Evolutionary conservation across 2,888 invertebrate genomes (phyloP).

Genomic region (Noctua fimbriata): DNA sequence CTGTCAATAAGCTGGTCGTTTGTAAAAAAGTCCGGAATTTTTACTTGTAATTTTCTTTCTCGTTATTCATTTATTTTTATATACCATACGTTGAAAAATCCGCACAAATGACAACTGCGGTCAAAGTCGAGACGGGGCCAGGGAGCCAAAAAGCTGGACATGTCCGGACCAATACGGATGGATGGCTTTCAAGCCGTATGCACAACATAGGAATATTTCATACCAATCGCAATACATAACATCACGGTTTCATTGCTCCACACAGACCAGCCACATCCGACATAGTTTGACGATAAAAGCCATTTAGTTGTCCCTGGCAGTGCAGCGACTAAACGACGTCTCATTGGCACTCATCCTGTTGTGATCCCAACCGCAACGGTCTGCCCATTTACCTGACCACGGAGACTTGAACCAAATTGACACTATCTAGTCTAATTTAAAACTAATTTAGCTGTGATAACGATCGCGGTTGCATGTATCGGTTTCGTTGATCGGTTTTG

Average conservation of each 20-base stretch:
- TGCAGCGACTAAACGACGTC: slow-evolving; percentile 34
- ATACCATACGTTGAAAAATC: not conserved
- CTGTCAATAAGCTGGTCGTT: not conserved
- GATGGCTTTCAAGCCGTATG: not conserved
- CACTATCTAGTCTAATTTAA: slow-evolving; percentile 24
- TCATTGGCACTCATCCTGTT: slow-evolving; percentile 36
- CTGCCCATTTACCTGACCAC: slow-evolving; percentile 27
- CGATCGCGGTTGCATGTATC: slow-evolving; percentile 7
- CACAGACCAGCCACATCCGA: slow-evolving; percentile 9
- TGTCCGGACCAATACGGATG: not conserved
- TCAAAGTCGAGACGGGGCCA: not conserved
- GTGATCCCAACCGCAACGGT: slow-evolving; percentile 40
- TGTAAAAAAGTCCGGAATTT: not conserved
- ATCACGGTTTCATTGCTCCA: slow-evolving; percentile 5
- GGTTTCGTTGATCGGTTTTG: not conserved
- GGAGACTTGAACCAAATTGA: slow-evolving; percentile 33
- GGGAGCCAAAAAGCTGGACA: not conserved
- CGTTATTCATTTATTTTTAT: not conserved
- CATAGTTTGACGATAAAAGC: slow-evolving; percentile 29
- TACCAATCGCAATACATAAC: not conserved
- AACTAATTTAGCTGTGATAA: not conserved
- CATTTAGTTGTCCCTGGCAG: slow-evolving; percentile 28
- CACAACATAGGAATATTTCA: not conserved
- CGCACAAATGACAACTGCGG: not conserved
- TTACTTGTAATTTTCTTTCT: not conserved